Conservation (phyloP, 2,797 vertebrate genomes). For the Tangara arthus region DNA sequence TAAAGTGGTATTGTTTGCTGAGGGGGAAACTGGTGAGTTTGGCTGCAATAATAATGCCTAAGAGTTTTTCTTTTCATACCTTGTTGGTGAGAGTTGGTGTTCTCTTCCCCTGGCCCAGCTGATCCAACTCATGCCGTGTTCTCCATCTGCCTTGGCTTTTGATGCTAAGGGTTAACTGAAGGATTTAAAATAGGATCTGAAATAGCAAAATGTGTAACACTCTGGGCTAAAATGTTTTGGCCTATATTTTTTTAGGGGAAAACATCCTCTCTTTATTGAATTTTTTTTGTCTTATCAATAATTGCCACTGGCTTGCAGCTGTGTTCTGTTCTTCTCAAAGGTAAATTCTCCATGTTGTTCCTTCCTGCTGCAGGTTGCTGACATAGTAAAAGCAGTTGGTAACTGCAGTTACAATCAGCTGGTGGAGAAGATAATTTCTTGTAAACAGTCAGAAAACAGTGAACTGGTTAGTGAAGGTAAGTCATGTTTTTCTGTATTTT, state of each 20-base stretch:
- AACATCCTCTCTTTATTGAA: background rate
- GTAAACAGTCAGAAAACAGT: slow-evolving; percentile 95
- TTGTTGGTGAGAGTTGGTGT: background rate
- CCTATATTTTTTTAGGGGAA: background rate
- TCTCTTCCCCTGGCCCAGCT: background rate
- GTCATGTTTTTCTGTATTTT: slow-evolving; percentile 2
- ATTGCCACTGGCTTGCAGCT: background rate
- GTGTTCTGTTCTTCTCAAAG: slow-evolving; percentile 25
- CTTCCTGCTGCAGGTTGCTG: slow-evolving; percentile 83
- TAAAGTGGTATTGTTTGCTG: background rate
- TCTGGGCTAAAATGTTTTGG: background rate
- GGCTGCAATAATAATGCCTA: background rate
- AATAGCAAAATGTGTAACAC: background rate
- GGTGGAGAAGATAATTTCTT: slow-evolving; percentile 98
- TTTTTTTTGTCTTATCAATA: background rate
- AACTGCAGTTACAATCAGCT: slow-evolving; percentile 99
- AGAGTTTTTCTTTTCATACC: background rate
- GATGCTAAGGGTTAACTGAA: background rate
- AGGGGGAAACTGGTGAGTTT: background rate
- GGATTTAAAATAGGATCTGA: background rate
- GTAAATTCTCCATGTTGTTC: slow-evolving; percentile 7
- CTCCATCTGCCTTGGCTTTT: background rate
- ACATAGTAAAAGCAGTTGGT: slow-evolving; percentile 94
- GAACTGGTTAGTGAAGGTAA: slow-evolving; percentile 95
- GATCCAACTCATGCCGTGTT: background rate